A percentile compares a stretch with the other conserved stretches of the same genome.
These are phyloP conservation scores for Listronotus oregonensis DNA, from an alignment of 1,140 invertebrate genomes.

Conservation along the genomic window DNA sequence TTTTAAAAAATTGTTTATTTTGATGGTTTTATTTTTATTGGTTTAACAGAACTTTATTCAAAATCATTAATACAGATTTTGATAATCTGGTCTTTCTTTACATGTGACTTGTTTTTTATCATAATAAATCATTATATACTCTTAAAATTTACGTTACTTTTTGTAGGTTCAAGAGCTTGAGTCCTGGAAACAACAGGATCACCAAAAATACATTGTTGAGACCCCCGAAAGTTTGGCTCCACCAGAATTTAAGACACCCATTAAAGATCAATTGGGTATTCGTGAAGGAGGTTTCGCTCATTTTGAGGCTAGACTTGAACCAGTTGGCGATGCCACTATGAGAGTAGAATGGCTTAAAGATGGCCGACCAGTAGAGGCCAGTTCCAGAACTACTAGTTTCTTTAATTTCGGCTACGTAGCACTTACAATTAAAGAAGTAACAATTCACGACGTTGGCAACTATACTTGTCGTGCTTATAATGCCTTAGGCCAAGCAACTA, in stretches of 20 bases:
- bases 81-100: too few relatives aligned
- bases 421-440: conserved; percentile 92
- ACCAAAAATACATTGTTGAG: conserved; percentile 77
- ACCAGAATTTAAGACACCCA: conserved; percentile 91
- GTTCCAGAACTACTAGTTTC: conserved; percentile 91
- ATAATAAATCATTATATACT: too few relatives aligned
- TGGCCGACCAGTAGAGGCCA: conserved; percentile 86
- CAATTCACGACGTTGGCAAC: conserved; percentile 86
- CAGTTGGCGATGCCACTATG: conserved; percentile 88
- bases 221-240: conserved; percentile 75
- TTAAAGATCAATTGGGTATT: conserved; percentile 86
- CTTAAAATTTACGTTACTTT: too few relatives aligned
- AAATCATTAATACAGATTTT: too few relatives aligned
- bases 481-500: conserved; percentile 83
- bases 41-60: too few relatives aligned
- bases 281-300: conserved; percentile 93
- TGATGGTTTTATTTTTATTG: too few relatives aligned
- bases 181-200: conserved; percentile 80
- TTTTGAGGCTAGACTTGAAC: conserved; percentile 93
- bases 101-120: too few relatives aligned
- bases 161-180: conserved; percentile 84
- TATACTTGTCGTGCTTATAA: conserved; percentile 92
- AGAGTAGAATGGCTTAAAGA: conserved; percentile 96
- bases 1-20: too few relatives aligned
- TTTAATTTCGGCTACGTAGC: conserved; percentile 97